Conservation (phyloP, 2,113 vertebrate genomes). For the pig (Sus scrofa) region T2T-Sscrofa CM000812.6:129513001-129513500, state of each 20-base stretch:
- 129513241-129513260: background rate
- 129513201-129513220: background rate
- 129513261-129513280: background rate
- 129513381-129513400: background rate
- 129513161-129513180: background rate
- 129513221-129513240: background rate
- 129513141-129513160: background rate
- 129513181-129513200: background rate
- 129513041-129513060: background rate
- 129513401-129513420: background rate
- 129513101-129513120: background rate
- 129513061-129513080: background rate
- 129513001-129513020: background rate
- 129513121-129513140: background rate
- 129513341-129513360: background rate
- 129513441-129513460: conserved; percentile 18
- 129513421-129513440: conserved; percentile 31
- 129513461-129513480: background rate
- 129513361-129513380: background rate
- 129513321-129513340: background rate
- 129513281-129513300: background rate
- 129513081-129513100: background rate
- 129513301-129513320: background rate
- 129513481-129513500: background rate
- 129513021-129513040: background rate